A percentile compares a stretch with the other conserved stretches of the same genome.
phyloP scores from a whole-genome alignment of 2,797 vertebrate genomes.

The Etheostoma nigrum region DNA sequence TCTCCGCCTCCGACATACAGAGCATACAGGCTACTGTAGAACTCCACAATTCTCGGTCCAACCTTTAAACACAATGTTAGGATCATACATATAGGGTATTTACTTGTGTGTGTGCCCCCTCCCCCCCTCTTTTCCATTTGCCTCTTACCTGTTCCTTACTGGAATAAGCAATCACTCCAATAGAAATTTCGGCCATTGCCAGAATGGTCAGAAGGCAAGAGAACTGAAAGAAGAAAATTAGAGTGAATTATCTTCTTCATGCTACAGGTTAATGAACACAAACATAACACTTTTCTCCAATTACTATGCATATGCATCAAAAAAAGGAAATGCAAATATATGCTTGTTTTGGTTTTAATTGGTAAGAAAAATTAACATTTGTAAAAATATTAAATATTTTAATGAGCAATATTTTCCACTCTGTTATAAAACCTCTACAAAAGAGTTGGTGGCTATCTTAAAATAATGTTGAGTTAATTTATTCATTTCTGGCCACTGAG shows the following conservation, averaged over 20 bases:
- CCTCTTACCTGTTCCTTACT: slow-evolving; percentile 48
- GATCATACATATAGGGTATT: not conserved
- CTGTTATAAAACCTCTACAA: not conserved
- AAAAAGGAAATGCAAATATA: not conserved
- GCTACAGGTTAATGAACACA: slow-evolving; percentile 6
- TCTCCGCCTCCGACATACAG: slow-evolving; percentile 53
- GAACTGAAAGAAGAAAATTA: slow-evolving; percentile 63
- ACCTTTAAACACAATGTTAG: slow-evolving; percentile 56
- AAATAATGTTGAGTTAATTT: not conserved
- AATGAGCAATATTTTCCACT: not conserved
- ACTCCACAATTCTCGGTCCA: not conserved
- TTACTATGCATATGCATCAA: not conserved
- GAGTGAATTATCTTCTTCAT: not conserved
- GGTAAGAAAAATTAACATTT: too few relatives aligned
- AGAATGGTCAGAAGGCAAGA: slow-evolving; percentile 52
- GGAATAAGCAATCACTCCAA: slow-evolving; percentile 58
- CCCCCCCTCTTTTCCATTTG: not conserved
- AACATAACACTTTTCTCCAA: not conserved
- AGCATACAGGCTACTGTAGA: slow-evolving; percentile 69
- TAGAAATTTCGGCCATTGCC: not conserved
- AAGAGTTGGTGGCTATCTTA: not conserved
- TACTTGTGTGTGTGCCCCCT: not conserved
- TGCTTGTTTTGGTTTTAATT: not conserved
- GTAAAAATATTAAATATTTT: too few relatives aligned
- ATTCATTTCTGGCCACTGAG: not conserved